Percentiles rank a stretch among this genome's conserved stretches.
Evolutionary conservation across 2,113 vertebrate genomes (phyloP).

Genomic region (Limanda limanda): DNA sequence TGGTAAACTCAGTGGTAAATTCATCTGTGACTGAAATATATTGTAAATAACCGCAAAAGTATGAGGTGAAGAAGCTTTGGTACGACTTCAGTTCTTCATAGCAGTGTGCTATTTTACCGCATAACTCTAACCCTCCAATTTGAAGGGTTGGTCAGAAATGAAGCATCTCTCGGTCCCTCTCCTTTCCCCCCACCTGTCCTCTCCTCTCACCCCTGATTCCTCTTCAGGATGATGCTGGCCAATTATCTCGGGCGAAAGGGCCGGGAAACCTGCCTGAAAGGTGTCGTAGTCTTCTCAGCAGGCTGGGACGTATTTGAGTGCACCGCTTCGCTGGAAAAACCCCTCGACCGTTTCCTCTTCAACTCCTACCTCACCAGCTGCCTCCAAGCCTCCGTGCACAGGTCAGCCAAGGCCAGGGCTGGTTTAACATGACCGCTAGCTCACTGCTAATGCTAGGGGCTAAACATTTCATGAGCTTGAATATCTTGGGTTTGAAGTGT

Average conservation of each 20-base stretch:
- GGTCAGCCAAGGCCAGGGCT: slow-evolving; percentile 82
- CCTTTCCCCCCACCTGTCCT: slow-evolving; percentile 21
- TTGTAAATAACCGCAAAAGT: not conserved
- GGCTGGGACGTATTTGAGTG: slow-evolving; percentile 98
- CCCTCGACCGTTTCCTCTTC: slow-evolving; percentile 97
- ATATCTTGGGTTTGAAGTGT: slow-evolving; percentile 4
- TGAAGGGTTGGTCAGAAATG: not conserved
- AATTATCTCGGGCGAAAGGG: slow-evolving; percentile 95
- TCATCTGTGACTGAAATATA: not conserved
- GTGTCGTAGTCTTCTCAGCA: slow-evolving; percentile 94
- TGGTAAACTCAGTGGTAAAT: too few relatives aligned
- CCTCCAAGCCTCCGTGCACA: slow-evolving; percentile 94
- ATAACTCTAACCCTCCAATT: too few relatives aligned
- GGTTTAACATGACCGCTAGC: not conserved
- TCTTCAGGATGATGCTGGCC: slow-evolving; percentile 94
- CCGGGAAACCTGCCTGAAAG: slow-evolving; percentile 90
- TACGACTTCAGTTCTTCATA: too few relatives aligned
- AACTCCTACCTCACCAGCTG: slow-evolving; percentile 99
- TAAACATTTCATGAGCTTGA: slow-evolving; percentile 7
- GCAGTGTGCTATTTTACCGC: not conserved
- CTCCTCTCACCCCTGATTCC: slow-evolving; percentile 12
- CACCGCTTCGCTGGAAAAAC: slow-evolving; percentile 93
- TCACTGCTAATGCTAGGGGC: not conserved
- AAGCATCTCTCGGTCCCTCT: not conserved
- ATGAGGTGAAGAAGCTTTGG: too few relatives aligned